Conservation (phyloP, 2,113 vertebrate species). For the Bathybates hornii region DNA sequence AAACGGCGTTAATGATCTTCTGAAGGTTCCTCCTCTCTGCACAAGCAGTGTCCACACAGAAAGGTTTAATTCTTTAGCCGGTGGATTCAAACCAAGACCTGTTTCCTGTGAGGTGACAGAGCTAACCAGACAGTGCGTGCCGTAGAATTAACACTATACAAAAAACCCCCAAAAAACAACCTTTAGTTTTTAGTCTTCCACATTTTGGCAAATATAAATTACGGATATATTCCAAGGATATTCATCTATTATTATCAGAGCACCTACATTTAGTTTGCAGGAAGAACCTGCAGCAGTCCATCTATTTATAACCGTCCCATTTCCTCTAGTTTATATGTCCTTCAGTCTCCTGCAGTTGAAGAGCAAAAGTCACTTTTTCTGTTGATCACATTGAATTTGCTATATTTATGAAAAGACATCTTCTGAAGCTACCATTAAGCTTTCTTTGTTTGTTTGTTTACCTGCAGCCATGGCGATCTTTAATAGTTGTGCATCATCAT, state of each 20-base stretch:
- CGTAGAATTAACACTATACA: not conserved
- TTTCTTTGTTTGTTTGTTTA: not conserved
- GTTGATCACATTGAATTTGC: not conserved
- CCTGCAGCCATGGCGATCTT: not conserved
- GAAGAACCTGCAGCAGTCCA: not conserved
- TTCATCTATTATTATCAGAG: not conserved
- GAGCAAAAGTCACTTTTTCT: not conserved
- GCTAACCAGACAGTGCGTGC: not conserved
- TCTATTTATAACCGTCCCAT: not conserved
- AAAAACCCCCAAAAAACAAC: accelerated
- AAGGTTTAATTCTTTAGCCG: not conserved
- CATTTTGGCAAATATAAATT: not conserved
- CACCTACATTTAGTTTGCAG: not conserved
- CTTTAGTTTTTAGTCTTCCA: not conserved
- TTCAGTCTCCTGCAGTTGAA: not conserved
- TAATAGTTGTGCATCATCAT: not conserved
- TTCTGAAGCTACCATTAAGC: not conserved
- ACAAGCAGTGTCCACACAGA: not conserved
- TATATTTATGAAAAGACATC: not conserved
- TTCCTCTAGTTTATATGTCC: not conserved
- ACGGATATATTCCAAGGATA: not conserved
- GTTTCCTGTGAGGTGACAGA: not conserved
- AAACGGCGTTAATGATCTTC: not conserved
- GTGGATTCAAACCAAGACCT: not conserved
- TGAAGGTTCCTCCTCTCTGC: not conserved